Conservation (phyloP, 2,888 invertebrate species). For the Pseudanteris insignis region DNA sequence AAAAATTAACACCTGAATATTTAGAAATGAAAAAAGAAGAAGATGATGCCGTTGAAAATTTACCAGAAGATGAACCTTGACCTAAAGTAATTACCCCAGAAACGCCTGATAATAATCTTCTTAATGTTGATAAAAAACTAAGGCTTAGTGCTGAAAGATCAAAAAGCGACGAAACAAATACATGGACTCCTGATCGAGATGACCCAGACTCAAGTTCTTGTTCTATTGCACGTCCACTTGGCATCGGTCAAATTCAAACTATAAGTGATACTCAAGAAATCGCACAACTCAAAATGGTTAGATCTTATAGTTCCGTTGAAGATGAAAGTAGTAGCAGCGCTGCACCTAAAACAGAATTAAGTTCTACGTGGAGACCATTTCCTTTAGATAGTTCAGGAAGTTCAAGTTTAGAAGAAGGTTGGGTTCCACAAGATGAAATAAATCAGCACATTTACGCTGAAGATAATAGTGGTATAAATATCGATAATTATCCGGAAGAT, state of each 20-base stretch:
- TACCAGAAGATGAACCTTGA: conserved; percentile 60
- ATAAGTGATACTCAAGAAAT: conserved; percentile 63
- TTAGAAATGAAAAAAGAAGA: conserved; percentile 73
- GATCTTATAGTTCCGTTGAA: conserved; percentile 53
- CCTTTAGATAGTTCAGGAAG: conserved; percentile 86
- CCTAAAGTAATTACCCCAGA: conserved; percentile 45
- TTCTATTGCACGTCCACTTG: conserved; percentile 81
- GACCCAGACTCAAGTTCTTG: conserved; percentile 71
- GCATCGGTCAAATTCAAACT: conserved; percentile 72
- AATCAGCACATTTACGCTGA: conserved; percentile 59
- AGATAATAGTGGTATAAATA: conserved; percentile 62
- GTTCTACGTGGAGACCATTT: conserved; percentile 84
- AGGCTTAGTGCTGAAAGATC: conserved; percentile 80
- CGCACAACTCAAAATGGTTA: conserved; percentile 54
- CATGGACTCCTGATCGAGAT: conserved; percentile 74
- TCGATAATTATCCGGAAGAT: conserved; percentile 76
- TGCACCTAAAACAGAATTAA: conserved; percentile 71
- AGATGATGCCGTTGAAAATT: conserved; percentile 70
- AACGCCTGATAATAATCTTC: conserved; percentile 46
- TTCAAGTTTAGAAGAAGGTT: conserved; percentile 85
- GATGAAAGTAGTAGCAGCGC: conserved; percentile 59
- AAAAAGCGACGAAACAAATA: conserved; percentile 80
- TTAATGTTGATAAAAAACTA: conserved; percentile 64
- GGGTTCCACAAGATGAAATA: conserved; percentile 75
- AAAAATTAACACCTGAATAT: too few relatives aligned